phyloP scores from a whole-genome alignment of 2,888 invertebrate genomes.

The Physocephala rufipes region DNA sequence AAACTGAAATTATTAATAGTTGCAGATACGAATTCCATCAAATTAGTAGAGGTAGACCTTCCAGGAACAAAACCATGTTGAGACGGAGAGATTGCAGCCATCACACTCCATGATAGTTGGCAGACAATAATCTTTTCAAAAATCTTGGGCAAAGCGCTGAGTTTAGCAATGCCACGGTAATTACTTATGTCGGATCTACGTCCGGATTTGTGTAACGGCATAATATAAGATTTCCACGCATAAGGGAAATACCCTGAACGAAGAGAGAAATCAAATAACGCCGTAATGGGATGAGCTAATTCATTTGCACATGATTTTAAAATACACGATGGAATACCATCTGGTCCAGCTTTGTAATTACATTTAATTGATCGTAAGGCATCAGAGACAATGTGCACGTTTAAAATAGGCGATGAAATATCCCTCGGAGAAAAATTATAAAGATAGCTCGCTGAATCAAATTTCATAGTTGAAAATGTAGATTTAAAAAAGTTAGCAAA shows the following conservation, averaged over 20 bases:
- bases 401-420: neutral
- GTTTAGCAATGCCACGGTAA: neutral
- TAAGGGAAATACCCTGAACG: slow-evolving; percentile 3
- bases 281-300: neutral
- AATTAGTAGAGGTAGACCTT: too few relatives aligned
- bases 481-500: too few relatives aligned
- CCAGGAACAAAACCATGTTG: too few relatives aligned
- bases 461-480: too few relatives aligned
- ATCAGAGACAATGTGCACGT: neutral
- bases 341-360: neutral
- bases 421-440: too few relatives aligned
- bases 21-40: too few relatives aligned
- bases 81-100: neutral
- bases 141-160: neutral
- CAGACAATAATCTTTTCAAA: neutral
- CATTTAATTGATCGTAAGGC: neutral
- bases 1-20: too few relatives aligned
- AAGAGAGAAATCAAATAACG: neutral
- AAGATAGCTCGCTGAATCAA: too few relatives aligned
- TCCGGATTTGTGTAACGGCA: neutral
- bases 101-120: neutral
- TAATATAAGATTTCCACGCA: neutral
- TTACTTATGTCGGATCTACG: neutral
- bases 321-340: slow-evolving; percentile 4
- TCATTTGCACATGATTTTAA: neutral